These are phyloP conservation scores for Argyrosomus regius DNA, from an alignment of 2,797 vertebrate genomes.

Conservation along the genomic window DNA sequence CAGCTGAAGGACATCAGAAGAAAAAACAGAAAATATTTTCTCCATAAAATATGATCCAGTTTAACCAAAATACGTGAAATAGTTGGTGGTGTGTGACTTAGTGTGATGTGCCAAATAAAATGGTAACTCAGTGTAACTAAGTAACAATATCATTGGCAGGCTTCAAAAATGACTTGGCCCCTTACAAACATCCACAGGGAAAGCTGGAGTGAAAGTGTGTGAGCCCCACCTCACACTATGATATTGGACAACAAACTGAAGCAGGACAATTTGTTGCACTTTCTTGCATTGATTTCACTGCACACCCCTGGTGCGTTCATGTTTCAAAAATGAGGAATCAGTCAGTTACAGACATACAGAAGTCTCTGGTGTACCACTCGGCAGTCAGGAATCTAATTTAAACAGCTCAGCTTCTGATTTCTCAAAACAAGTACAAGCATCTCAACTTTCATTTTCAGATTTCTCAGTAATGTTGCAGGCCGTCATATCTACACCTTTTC, in stretches of 20 bases:
- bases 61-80: too few species aligned
- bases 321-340: conserved; percentile 51
- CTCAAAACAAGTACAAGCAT: conserved; percentile 35
- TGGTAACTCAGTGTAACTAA: conserved; percentile 3
- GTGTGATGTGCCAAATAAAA: conserved; percentile 1
- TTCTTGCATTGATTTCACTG: conserved; percentile 42
- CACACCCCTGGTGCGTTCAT: conserved; percentile 32
- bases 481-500: conserved; percentile 7
- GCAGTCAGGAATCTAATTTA: conserved; percentile 30
- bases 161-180: conserved; percentile 8
- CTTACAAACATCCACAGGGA: conserved; percentile 15
- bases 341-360: conserved; percentile 26
- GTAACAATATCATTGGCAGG: background rate
- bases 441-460: conserved; percentile 24
- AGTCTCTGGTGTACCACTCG: conserved; percentile 33
- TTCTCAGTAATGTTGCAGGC: background rate
- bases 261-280: conserved; percentile 42
- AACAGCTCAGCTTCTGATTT: conserved; percentile 40
- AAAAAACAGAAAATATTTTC: too few species aligned
- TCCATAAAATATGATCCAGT: too few species aligned
- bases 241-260: conserved; percentile 31
- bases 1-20: too few species aligned
- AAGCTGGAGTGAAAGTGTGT: conserved; percentile 4
- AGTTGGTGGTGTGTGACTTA: too few species aligned
- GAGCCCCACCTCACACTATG: conserved; percentile 18